Conservation (phyloP, 2,113 vertebrate species). For the Paedocypris sp. region DNA sequence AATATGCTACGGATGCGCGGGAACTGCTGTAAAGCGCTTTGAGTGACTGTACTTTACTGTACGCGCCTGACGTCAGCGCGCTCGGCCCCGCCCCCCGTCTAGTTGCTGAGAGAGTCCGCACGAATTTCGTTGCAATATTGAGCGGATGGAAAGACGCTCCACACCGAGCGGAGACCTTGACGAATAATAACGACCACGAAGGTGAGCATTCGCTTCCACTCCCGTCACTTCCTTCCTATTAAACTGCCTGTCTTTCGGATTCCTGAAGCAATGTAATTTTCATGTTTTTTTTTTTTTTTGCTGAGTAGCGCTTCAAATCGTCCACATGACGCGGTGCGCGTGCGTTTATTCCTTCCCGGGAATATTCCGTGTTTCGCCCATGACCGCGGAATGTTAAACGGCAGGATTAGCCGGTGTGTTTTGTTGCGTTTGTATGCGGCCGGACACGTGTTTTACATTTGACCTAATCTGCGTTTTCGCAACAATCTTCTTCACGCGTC, state of each 20-base stretch:
- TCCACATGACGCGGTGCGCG: too few relatives aligned
- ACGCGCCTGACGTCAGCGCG: slow-evolving; percentile 45
- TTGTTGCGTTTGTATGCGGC: too few relatives aligned
- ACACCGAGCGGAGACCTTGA: slow-evolving; percentile 27
- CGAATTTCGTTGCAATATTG: slow-evolving; percentile 40
- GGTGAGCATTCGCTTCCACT: slow-evolving; percentile 47
- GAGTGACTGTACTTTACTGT: slow-evolving; percentile 14
- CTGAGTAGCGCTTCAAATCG: neutral
- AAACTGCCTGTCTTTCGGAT: neutral
- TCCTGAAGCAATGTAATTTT: too few relatives aligned
- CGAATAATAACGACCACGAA: slow-evolving; percentile 37
- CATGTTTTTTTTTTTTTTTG: too few relatives aligned
- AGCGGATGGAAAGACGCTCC: slow-evolving; percentile 21
- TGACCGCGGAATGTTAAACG: too few relatives aligned
- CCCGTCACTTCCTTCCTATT: neutral
- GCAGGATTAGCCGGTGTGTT: too few relatives aligned
- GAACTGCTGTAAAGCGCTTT: slow-evolving; percentile 20
- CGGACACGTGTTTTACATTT: too few relatives aligned
- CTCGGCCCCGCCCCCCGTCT: slow-evolving; percentile 48
- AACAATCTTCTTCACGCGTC: too few relatives aligned
- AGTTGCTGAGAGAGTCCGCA: slow-evolving; percentile 41
- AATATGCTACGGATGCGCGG: too few relatives aligned
- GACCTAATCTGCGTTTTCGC: too few relatives aligned
- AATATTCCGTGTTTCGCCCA: too few relatives aligned
- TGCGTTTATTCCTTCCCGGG: neutral